These are phyloP conservation scores for Epizoanthus scotinus DNA, from an alignment of 92 coral and sea anemone species.

Conservation along the genomic window DNA sequence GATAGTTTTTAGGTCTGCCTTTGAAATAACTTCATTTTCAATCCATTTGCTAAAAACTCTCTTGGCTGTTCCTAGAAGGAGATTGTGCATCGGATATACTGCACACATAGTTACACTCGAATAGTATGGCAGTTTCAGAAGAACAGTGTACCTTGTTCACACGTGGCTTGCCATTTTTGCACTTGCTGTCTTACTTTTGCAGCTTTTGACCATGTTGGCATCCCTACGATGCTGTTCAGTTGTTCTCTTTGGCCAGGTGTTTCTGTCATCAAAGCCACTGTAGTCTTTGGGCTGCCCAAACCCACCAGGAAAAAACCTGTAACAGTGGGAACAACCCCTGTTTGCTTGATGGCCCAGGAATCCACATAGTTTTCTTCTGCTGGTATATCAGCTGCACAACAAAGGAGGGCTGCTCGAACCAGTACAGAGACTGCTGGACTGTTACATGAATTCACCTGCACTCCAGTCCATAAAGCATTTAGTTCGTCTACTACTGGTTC, in stretches of 20 bases:
- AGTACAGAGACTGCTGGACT: slow-evolving; percentile 14
- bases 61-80: too few relatives aligned
- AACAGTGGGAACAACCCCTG: too few relatives aligned
- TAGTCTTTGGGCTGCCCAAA: slow-evolving; percentile 58
- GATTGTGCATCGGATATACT: too few relatives aligned
- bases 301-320: slow-evolving; percentile 55
- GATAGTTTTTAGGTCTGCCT: slow-evolving; percentile 31
- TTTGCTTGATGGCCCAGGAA: too few relatives aligned
- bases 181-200: slow-evolving; percentile 50
- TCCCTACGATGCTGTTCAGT: slow-evolving; percentile 51
- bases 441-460: slow-evolving; percentile 24
- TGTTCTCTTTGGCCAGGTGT: slow-evolving; percentile 52
- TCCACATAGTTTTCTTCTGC: slow-evolving; percentile 71
- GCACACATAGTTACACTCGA: too few relatives aligned
- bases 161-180: slow-evolving; percentile 42
- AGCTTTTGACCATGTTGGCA: slow-evolving; percentile 38
- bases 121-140: slow-evolving; percentile 38
- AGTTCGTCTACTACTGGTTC: slow-evolving; percentile 54
- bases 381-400: slow-evolving; percentile 64
- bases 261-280: slow-evolving; percentile 55
- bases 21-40: slow-evolving; percentile 32
- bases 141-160: slow-evolving; percentile 43
- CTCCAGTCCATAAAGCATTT: slow-evolving; percentile 57
- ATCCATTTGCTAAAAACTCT: slow-evolving; percentile 27
- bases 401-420: slow-evolving; percentile 58